Evolutionary conservation across 2,888 invertebrate species (phyloP).

Genomic region (Trachelus stipa): DNA sequence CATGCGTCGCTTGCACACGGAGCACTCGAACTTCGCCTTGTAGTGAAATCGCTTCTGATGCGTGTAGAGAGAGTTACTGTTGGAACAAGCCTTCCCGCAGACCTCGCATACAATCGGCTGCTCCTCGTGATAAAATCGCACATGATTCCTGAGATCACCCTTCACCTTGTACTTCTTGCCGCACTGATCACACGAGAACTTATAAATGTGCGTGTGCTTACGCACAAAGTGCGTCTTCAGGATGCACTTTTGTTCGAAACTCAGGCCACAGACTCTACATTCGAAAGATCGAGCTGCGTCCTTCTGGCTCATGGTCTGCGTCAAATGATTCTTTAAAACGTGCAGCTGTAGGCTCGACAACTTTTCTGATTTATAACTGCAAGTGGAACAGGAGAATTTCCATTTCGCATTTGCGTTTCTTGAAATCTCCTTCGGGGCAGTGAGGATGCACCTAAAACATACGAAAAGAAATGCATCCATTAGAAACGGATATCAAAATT

Average conservation of each 20-base stretch:
- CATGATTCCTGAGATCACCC: slow-evolving; percentile 40
- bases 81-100: slow-evolving; percentile 22
- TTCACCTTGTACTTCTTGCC: slow-evolving; percentile 38
- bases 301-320: too few species aligned
- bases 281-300: not conserved
- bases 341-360: too few species aligned
- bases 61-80: slow-evolving; percentile 17
- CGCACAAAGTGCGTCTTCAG: slow-evolving; percentile 18
- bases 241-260: slow-evolving; percentile 16
- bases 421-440: too few species aligned
- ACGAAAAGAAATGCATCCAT: too few species aligned
- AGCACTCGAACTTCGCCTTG: slow-evolving; percentile 19
- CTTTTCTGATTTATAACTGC: too few species aligned
- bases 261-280: slow-evolving; percentile 17
- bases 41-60: slow-evolving; percentile 22
- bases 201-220: slow-evolving; percentile 37
- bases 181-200: slow-evolving; percentile 38
- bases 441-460: too few species aligned
- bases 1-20: slow-evolving; percentile 18
- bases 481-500: too few species aligned
- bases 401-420: too few species aligned
- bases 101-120: slow-evolving; percentile 35
- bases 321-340: too few species aligned
- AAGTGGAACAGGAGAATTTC: too few species aligned
- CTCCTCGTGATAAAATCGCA: slow-evolving; percentile 38